phyloP scores from a whole-genome alignment of 2,888 invertebrate species.

The Pterostichus niger region DNA sequence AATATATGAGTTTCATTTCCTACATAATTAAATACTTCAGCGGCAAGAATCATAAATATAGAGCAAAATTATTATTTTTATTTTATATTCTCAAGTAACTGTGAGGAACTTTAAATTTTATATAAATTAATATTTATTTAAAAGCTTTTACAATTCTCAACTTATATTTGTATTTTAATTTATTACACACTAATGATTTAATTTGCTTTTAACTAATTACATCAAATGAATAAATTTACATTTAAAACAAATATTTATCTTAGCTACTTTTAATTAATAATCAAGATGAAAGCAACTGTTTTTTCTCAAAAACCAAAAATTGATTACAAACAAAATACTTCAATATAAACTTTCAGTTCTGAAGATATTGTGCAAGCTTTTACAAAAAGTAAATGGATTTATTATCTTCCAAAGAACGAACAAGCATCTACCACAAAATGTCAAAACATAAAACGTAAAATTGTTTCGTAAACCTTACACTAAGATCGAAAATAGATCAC shows the following conservation, averaged over 20 bases:
- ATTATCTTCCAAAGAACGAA: neutral
- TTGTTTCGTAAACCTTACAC: too few species aligned
- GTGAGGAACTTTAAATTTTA: too few species aligned
- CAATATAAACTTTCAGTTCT: neutral
- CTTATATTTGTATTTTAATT: too few species aligned
- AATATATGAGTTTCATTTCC: neutral
- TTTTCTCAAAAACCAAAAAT: neutral
- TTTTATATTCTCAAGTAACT: too few species aligned
- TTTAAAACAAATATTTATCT: neutral
- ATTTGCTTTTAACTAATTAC: neutral
- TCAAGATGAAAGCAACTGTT: constrained; percentile 7
- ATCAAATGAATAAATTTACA: neutral
- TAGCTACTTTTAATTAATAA: constrained; percentile 5
- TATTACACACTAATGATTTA: neutral
- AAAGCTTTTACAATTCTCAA: neutral
- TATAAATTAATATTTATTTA: constrained; percentile 3
- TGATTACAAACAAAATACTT: neutral
- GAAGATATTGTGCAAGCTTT: neutral
- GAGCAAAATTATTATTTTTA: neutral
- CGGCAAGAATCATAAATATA: neutral
- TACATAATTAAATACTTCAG: constrained; percentile 4
- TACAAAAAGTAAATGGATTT: constrained; percentile 9
- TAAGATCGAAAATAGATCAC: constrained; percentile 3
- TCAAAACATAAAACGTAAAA: neutral
- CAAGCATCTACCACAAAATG: constrained; percentile 1